Base-by-base conservation (phyloP, 2,888 invertebrate species). In the Hoplodrina blanda region DNA sequence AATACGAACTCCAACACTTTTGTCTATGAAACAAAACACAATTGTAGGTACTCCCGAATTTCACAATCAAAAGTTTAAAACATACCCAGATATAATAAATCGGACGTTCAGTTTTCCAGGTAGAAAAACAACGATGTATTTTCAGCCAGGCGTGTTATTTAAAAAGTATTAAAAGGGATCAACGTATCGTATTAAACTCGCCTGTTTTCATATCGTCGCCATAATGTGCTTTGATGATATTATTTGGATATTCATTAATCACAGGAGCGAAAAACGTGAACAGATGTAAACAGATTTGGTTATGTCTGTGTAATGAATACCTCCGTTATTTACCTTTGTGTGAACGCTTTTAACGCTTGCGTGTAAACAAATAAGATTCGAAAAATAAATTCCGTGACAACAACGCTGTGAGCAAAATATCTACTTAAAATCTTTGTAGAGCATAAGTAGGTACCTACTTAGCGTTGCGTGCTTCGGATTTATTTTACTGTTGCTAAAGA, bases 211-310 rank as follows among this genome's bases (percentile, higher is more conserved):
- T 70, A 57, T 68, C 57, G 62, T 74, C 57, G 37, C 70, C 65
- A 65, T 81, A 83, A 80, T 81, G 41, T 78, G 72, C 81, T 86
- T 83, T 83, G 78, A 84, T 81, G 81, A 78, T 86, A 78, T 66
- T 77, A 66, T 85, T 84, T 82, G 69, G 66, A 73, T 74, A 81
- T 81, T 78, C 78, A 85, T 84, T 80, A 81, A 82, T 85, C 78
- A 85, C 56, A 49, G 62, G 52, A 69, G 74, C 61, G 81, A 67
- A 80, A 75, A 75, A 73, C 57, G 62, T n/a, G 61, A 65, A 74
- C 66, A 70, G 63, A 80, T 64, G 69, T 79, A 78, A 80, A 81
- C 59, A 79, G 54, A 71, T 75, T 66, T 64, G 60, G 65, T 62
- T 63, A 72, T 63, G 69, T 72, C 74, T 50, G 62, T 56, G 70